These are phyloP conservation scores for Argyresthia albistria DNA, from an alignment of 2,888 invertebrate genomes.

Conservation along the genomic window DNA sequence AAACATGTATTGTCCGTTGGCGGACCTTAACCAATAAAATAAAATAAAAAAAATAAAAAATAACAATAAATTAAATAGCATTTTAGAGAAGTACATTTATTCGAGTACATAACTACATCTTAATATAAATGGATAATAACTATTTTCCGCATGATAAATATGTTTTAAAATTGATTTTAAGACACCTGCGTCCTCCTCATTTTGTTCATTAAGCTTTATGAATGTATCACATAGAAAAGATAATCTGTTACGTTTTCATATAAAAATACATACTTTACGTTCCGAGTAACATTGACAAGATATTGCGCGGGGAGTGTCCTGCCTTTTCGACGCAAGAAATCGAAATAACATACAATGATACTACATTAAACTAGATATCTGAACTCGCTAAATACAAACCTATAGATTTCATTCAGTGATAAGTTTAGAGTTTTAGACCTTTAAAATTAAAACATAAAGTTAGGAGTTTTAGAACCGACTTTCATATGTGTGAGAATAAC, in stretches of 20 bases:
- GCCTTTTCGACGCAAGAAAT: conserved; percentile 3
- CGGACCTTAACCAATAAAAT: no score
- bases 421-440: no score
- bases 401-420: no score
- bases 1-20: no score
- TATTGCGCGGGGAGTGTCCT: conserved; percentile 1
- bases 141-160: conserved; percentile 69
- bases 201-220: conserved; percentile 34
- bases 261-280: conserved; percentile 48
- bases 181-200: conserved; percentile 46
- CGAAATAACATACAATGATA: background rate
- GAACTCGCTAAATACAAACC: no score
- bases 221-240: conserved; percentile 52
- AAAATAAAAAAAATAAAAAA: background rate
- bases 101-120: conserved; percentile 74
- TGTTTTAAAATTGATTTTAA: conserved; percentile 55
- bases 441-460: no score
- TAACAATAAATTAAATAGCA: conserved; percentile 26
- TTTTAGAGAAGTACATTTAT: conserved; percentile 71
- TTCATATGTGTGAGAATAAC: no score
- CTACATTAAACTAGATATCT: background rate
- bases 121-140: conserved; percentile 69
- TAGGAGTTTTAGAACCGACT: no score
- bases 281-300: conserved; percentile 28
- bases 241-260: conserved; percentile 47